A percentile compares a stretch with the other conserved stretches of the same genome.
Conservation (phyloP, 1,140 invertebrate species). For the Triops longicaudatus region DNA sequence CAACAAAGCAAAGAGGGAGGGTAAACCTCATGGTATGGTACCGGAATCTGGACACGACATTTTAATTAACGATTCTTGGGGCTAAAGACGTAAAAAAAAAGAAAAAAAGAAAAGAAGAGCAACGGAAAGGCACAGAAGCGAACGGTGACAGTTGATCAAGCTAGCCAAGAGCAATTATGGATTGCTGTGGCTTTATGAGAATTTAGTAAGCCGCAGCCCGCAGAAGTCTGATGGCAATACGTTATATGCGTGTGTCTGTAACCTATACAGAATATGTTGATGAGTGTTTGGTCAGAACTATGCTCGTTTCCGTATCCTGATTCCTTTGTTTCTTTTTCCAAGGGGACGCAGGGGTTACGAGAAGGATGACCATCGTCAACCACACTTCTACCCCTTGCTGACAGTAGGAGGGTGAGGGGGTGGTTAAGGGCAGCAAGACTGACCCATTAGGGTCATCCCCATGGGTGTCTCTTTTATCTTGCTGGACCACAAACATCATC, state of each 20-base stretch:
- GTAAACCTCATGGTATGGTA: not conserved
- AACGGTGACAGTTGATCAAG: too few species aligned
- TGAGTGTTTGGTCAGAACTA: not conserved
- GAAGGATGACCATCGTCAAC: not conserved
- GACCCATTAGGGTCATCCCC: constrained; percentile 12
- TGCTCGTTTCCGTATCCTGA: not conserved
- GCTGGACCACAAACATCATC: constrained; percentile 1
- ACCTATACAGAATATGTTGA: not conserved
- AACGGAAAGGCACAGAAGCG: too few species aligned
- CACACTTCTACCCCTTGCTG: not conserved
- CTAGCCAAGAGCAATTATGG: too few species aligned
- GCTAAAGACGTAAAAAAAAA: not conserved
- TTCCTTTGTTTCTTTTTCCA: not conserved
- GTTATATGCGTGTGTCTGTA: not conserved
- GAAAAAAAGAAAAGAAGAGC: too few species aligned
- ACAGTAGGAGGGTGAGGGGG: not conserved
- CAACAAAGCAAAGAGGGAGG: not conserved
- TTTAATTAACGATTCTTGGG: constrained; percentile 13
- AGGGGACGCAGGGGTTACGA: not conserved
- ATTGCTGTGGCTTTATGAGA: too few species aligned
- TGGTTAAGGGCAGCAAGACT: not conserved
- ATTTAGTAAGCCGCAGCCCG: too few species aligned
- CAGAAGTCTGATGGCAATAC: too few species aligned
- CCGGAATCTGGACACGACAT: constrained; percentile 4
- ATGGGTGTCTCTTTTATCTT: not conserved